Evolutionary conservation across 2,888 invertebrate genomes (phyloP), one percentile per base, ranked within the genome.

Genomic region (Coenonympha glycerion): DNA sequence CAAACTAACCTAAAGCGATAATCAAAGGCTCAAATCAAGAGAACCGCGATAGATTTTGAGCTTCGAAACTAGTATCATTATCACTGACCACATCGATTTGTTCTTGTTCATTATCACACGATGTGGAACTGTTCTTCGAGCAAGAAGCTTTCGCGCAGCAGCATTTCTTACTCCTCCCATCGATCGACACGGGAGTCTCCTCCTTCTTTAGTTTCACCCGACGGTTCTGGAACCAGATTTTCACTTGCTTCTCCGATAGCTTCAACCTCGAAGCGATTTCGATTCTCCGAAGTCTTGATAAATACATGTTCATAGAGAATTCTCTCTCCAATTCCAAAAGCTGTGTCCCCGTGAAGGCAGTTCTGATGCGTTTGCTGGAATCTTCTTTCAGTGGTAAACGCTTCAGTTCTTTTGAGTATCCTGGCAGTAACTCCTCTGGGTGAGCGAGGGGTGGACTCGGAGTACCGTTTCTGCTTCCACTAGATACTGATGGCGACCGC

Each of bases 191-290:
- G 0, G 92, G 92, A 5, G 91, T 79, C 66, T 93, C 93, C 60
- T 96, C 96, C 68, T 97, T 97, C 89, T 97, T 97, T 79, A 95
- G 91, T 75, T 97, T 97, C 0, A 97, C 97, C 2, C 97, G 89
- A 4, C 97, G 90, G 76, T 97, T 97, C 75, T 97, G 96, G 79
- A 97, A 97, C 97, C 97, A 95, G 60, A 95, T 95, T 76, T 95
- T 97, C 57, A 97, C 97, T 85, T 97, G 97, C 70, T 97, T 98
- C 78, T 98, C 98, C 0, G 95, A 95, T 0, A 98, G 81, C 44
- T 94, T 91, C 53, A 97, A 79, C 59, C 93, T 92, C 21, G 95
- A 96, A 3, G 98, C 97, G 47, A 98, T 97, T 79, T 98, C 97
- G 59, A 98, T 97, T 51, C 97, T 88, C 45, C 97, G 89, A 59